A percentile compares a stretch with the other conserved stretches of the same genome.
phyloP scores from a whole-genome alignment of 2,113 vertebrate species.

The Theropithecus gelada region DNA sequence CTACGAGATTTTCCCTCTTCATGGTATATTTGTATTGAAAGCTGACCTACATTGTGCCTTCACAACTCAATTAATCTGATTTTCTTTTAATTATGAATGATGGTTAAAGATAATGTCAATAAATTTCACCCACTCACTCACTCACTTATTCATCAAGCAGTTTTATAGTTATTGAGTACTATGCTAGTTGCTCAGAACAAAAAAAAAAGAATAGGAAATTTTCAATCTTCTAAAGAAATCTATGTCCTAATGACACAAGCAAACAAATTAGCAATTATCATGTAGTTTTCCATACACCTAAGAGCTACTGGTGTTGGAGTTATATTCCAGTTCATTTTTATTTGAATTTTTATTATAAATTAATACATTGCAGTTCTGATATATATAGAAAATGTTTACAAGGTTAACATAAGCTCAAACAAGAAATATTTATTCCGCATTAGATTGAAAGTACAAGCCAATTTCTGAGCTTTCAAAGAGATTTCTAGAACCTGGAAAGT shows the following conservation, averaged over 20 bases:
- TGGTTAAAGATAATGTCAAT: not conserved
- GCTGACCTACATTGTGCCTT: not conserved
- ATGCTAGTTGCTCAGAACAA: not conserved
- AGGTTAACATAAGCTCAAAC: not conserved
- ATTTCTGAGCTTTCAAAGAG: not conserved
- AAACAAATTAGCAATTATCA: not conserved
- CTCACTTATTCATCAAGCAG: not conserved
- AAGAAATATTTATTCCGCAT: not conserved
- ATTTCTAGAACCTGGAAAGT: not conserved
- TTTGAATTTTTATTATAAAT: not conserved
- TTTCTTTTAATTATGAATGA: conserved; percentile 51
- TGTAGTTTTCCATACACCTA: not conserved
- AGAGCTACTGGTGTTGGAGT: not conserved
- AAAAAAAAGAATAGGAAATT: not conserved
- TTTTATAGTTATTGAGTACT: not conserved
- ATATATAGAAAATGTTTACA: not conserved
- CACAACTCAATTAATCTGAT: not conserved
- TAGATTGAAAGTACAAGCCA: not conserved
- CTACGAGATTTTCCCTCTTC: not conserved
- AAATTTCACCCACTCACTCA: not conserved
- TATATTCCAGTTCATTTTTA: not conserved
- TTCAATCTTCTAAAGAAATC: not conserved
- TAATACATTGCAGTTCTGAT: not conserved
- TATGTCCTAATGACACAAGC: not conserved
- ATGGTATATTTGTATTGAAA: not conserved